These are phyloP conservation scores for Druon quercuslanigerum DNA, from an alignment of 1,140 invertebrate species.

Conservation along the genomic window DNA sequence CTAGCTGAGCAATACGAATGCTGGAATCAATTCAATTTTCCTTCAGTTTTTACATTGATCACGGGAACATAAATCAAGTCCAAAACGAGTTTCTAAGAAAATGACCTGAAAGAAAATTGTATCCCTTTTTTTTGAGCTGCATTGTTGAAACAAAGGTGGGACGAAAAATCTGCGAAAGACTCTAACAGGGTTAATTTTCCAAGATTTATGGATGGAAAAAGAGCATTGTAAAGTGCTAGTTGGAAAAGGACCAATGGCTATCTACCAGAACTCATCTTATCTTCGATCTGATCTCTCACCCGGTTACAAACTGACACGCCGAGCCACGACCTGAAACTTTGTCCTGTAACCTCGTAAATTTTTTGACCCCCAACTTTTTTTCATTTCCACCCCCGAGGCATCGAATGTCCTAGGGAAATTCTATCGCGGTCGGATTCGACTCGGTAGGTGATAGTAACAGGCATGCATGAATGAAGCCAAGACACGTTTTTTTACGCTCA, in stretches of 20 bases:
- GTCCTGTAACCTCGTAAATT: constrained; percentile 32
- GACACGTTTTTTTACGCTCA: constrained; percentile 17
- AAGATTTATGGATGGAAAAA: neutral
- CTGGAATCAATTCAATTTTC: too few species aligned
- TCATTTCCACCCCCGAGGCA: neutral
- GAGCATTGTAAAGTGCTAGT: constrained; percentile 11
- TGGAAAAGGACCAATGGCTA: constrained; percentile 49
- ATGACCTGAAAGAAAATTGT: too few species aligned
- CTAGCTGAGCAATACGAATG: too few species aligned
- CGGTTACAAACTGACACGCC: constrained; percentile 63
- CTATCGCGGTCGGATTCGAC: neutral
- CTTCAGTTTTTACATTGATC: too few species aligned
- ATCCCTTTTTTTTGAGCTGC: too few species aligned
- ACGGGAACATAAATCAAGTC: too few species aligned
- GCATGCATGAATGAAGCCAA: constrained; percentile 15
- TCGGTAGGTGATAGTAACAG: neutral
- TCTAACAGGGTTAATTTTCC: too few species aligned
- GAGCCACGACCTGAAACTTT: constrained; percentile 51
- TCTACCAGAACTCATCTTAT: constrained; percentile 68
- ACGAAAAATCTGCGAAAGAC: too few species aligned
- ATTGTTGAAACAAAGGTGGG: too few species aligned
- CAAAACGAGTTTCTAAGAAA: too few species aligned
- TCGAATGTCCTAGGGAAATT: constrained; percentile 16
- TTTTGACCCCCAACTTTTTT: constrained; percentile 33
- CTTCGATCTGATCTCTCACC: constrained; percentile 64